Conservation (phyloP, 2,888 invertebrate species). For the Ferdinandea cuprea region DNA sequence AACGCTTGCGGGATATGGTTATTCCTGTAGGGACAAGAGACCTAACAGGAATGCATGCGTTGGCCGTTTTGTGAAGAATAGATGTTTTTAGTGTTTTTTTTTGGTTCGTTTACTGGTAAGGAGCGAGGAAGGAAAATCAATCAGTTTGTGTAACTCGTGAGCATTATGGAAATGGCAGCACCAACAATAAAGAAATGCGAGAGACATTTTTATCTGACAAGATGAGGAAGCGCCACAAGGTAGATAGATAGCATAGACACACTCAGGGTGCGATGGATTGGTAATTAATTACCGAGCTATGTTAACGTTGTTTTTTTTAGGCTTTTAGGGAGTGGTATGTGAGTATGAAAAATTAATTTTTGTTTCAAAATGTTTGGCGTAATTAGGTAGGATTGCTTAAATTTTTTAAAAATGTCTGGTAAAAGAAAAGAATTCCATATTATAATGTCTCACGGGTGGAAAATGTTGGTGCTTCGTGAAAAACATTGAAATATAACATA, state of each 20-base stretch:
- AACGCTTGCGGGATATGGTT: constrained; percentile 72
- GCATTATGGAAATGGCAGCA: constrained; percentile 68
- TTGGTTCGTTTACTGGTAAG: too few species aligned
- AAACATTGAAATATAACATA: too few species aligned
- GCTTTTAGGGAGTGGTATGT: too few species aligned
- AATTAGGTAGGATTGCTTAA: too few species aligned
- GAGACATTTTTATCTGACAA: not conserved
- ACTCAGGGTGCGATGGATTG: constrained; percentile 55
- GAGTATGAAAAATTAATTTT: too few species aligned
- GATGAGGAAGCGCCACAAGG: not conserved
- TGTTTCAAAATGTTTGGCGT: too few species aligned
- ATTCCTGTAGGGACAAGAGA: constrained; percentile 1
- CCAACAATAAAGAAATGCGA: constrained; percentile 6
- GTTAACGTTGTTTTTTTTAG: too few species aligned
- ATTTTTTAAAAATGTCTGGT: too few species aligned
- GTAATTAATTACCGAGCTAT: constrained; percentile 66
- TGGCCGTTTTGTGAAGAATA: constrained; percentile 26
- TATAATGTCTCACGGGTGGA: too few species aligned
- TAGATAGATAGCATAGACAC: constrained; percentile 6
- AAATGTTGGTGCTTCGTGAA: too few species aligned
- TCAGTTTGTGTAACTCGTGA: constrained; percentile 68
- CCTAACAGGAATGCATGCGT: constrained; percentile 56
- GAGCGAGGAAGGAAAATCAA: constrained; percentile 68
- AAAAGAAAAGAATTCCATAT: too few species aligned
- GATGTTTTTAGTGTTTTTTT: constrained; percentile 36